Conservation (phyloP, 1,140 invertebrate species). For the Hyles euphorbiae region DNA sequence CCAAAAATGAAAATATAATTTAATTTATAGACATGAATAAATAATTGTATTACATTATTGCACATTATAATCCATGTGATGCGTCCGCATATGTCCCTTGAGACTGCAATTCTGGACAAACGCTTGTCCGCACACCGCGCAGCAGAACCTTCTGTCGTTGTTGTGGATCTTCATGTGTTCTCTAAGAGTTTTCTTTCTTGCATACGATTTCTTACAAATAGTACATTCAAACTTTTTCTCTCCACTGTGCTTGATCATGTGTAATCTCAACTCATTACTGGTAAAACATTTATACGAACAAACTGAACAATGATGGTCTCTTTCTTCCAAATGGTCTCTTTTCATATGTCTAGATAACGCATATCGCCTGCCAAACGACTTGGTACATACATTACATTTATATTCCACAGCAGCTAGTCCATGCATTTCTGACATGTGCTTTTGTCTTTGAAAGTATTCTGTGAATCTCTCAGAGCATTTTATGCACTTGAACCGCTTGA, state of each 20-base stretch:
- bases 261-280: slow-evolving; percentile 63
- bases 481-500: slow-evolving; percentile 58
- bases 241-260: slow-evolving; percentile 82
- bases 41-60: not conserved
- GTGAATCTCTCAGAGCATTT: slow-evolving; percentile 57
- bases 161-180: slow-evolving; percentile 80
- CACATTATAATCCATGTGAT: slow-evolving; percentile 25
- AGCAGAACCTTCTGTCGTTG: slow-evolving; percentile 63
- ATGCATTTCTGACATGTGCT: slow-evolving; percentile 52
- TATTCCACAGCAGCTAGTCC: slow-evolving; percentile 47
- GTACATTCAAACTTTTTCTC: slow-evolving; percentile 76
- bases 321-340: slow-evolving; percentile 61
- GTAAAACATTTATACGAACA: slow-evolving; percentile 62
- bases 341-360: slow-evolving; percentile 60
- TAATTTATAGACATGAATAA: no score
- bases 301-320: slow-evolving; percentile 52
- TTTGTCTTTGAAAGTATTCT: slow-evolving; percentile 57
- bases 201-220: slow-evolving; percentile 78
- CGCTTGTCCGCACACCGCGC: slow-evolving; percentile 66
- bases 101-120: slow-evolving; percentile 55
- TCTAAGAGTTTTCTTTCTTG: slow-evolving; percentile 80
- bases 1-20: no score
- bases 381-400: slow-evolving; percentile 62
- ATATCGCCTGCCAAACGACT: slow-evolving; percentile 50
- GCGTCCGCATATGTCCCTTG: slow-evolving; percentile 41